phyloP scores from a whole-genome alignment of 2,888 invertebrate genomes.

The Conistra vaccinii region DNA sequence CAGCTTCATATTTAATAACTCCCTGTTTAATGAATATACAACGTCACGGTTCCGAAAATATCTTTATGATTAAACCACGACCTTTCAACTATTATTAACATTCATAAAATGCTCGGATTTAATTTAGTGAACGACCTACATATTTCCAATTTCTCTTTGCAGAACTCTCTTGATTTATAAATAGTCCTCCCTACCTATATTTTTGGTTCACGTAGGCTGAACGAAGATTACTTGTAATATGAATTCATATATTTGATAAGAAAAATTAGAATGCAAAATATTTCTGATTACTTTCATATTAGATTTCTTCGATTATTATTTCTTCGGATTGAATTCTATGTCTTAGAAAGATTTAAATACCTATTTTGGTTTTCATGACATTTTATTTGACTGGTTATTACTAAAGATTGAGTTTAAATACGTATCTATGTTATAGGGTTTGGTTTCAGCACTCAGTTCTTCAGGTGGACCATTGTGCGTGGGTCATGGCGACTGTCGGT shows the following conservation, averaged over 20 bases:
- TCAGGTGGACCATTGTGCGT: too few species aligned
- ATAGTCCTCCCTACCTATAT: slow-evolving; percentile 7
- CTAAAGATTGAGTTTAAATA: slow-evolving; percentile 8
- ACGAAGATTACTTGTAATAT: slow-evolving; percentile 31
- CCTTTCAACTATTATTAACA: slow-evolving; percentile 41
- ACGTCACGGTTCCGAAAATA: background rate
- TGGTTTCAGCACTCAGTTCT: too few species aligned
- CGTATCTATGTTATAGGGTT: too few species aligned
- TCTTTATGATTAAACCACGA: slow-evolving; percentile 32
- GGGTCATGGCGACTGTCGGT: too few species aligned
- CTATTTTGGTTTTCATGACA: background rate
- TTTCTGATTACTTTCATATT: slow-evolving; percentile 12
- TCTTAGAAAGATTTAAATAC: background rate
- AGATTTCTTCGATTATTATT: slow-evolving; percentile 9
- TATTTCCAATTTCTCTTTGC: slow-evolving; percentile 35
- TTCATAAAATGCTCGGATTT: slow-evolving; percentile 29
- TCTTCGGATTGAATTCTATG: background rate
- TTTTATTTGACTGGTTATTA: slow-evolving; percentile 1
- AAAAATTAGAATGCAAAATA: slow-evolving; percentile 9
- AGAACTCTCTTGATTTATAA: slow-evolving; percentile 30
- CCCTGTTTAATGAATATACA: too few species aligned
- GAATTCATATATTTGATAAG: slow-evolving; percentile 12
- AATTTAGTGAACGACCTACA: slow-evolving; percentile 43
- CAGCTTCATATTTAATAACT: background rate
- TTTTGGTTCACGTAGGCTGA: slow-evolving; percentile 25